Base-by-base conservation (phyloP, 2,888 invertebrate species). In the Cephus nigrinus region DNA sequence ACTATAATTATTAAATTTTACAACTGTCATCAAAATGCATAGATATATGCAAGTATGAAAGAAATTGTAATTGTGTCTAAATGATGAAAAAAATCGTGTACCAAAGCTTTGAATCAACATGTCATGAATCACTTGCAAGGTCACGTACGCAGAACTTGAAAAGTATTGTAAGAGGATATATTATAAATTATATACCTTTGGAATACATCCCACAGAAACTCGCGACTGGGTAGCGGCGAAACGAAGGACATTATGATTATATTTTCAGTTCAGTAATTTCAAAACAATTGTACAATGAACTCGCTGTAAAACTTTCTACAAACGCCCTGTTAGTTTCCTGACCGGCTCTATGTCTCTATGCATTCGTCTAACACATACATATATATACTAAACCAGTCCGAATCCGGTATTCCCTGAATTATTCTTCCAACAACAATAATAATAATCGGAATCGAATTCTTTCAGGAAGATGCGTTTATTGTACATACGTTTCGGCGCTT, bases 141-240 rank as follows among this genome's bases (percentile, higher is more conserved):
- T 23, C 55, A 55, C 9, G 9, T 55, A 55, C 23, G 23, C 23
- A 55, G 9, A 55, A 55, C 55, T 55, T 23, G 23, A 55, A 55
- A 23, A 55, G 23, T 55, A 55, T 23, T 5, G 55, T 55, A 55
- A 5, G 15, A 55, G 23, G 23, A 55, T 55, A 23, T 55, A 55
- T 68, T 74, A 30, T 32, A 73, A 76, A 75, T 74, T 33, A 83
- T 84, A 87, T 93, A 96, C 96, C 96, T 94, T 92, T 95, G 94
- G 88, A 97, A 97, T 40, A 97, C 95, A 86, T 96, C 95, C 96
- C 95, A 96, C 15, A 97, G 92, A 89, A 96, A 97, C 84, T 96
- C 95, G 79, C 95, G 93, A 87, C 94, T 95, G 0, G 96, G 96
- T 95, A 96, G 94, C 34, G 95, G 93, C 75, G 95, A 94, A 84